A percentile compares a stretch with the other conserved stretches of the same genome.
These are phyloP conservation scores for Acronicta alni DNA, from an alignment of 2,888 invertebrate genomes.

Conservation along the genomic window DNA sequence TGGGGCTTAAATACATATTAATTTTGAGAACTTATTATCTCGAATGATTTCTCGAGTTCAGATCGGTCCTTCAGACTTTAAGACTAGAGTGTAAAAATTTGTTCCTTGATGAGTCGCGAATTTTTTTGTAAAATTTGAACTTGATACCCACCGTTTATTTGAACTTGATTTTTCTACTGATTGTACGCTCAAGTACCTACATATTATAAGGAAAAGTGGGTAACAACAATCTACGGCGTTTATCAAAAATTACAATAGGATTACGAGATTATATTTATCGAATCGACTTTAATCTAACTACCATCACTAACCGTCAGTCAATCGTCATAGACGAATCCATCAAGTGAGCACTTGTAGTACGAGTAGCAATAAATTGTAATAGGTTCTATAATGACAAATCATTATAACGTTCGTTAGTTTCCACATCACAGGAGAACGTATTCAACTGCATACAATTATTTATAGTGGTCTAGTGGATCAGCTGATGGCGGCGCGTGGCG, in stretches of 20 bases:
- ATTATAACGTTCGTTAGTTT: constrained; percentile 15
- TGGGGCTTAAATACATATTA: too few species aligned
- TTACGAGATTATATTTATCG: constrained; percentile 42
- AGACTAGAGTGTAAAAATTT: too few species aligned
- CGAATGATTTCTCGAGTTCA: too few species aligned
- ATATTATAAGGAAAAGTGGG: background rate
- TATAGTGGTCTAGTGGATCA: constrained; percentile 87
- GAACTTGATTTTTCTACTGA: background rate
- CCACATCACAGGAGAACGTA: constrained; percentile 11
- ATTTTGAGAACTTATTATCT: too few species aligned
- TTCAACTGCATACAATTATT: constrained; percentile 81
- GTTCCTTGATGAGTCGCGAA: too few species aligned
- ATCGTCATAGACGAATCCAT: constrained; percentile 8
- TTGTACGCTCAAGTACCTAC: background rate
- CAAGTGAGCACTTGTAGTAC: constrained; percentile 3
- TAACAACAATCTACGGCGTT: constrained; percentile 9
- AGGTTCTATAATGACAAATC: constrained; percentile 18
- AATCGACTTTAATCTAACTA: constrained; percentile 28
- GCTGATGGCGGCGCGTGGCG: constrained; percentile 72
- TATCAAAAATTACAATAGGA: constrained; percentile 11
- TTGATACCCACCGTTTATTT: too few species aligned
- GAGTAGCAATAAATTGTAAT: constrained; percentile 7
- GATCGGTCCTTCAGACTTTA: too few species aligned
- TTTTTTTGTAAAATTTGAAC: too few species aligned
- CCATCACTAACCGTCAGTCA: constrained; percentile 12